These are phyloP conservation scores for Andrena cerasifolii DNA, from an alignment of 1,140 invertebrate genomes.

Conservation along the genomic window DNA sequence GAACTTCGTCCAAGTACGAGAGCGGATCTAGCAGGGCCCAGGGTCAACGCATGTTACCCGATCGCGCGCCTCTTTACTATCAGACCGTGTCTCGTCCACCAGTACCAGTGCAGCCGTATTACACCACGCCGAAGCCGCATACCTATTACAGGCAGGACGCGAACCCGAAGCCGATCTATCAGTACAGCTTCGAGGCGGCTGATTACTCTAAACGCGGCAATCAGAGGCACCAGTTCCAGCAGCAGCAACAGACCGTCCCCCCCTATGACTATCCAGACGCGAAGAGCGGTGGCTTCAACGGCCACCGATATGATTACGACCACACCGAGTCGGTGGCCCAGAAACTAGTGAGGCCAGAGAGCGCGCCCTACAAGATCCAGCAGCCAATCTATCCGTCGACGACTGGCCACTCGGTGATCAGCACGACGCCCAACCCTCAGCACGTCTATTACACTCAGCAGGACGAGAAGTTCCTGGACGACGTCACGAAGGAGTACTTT, in stretches of 20 bases:
- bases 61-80: constrained; percentile 75
- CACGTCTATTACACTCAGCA: constrained; percentile 88
- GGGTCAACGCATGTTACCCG: constrained; percentile 69
- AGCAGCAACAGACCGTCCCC: constrained; percentile 50
- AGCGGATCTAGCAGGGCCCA: constrained; percentile 60
- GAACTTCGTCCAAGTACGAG: constrained; percentile 43
- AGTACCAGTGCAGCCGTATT: constrained; percentile 76
- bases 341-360: constrained; percentile 34
- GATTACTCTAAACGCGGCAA: constrained; percentile 77
- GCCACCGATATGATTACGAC: constrained; percentile 70
- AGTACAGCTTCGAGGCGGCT: constrained; percentile 84
- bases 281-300: constrained; percentile 23
- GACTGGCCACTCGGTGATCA: constrained; percentile 64
- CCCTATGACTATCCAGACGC: constrained; percentile 71
- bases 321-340: constrained; percentile 42
- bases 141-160: constrained; percentile 63
- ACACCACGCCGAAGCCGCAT: constrained; percentile 71
- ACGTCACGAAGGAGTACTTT: constrained; percentile 90
- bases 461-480: constrained; percentile 87
- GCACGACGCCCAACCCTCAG: constrained; percentile 85
- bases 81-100: constrained; percentile 67
- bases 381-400: constrained; percentile 53
- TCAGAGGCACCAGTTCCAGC: constrained; percentile 61
- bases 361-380: constrained; percentile 52
- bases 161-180: constrained; percentile 84